Evolutionary conservation across 2,888 invertebrate species (phyloP), one percentile per base, ranked within the genome.

Genomic region (Ophion ellenae): DNA sequence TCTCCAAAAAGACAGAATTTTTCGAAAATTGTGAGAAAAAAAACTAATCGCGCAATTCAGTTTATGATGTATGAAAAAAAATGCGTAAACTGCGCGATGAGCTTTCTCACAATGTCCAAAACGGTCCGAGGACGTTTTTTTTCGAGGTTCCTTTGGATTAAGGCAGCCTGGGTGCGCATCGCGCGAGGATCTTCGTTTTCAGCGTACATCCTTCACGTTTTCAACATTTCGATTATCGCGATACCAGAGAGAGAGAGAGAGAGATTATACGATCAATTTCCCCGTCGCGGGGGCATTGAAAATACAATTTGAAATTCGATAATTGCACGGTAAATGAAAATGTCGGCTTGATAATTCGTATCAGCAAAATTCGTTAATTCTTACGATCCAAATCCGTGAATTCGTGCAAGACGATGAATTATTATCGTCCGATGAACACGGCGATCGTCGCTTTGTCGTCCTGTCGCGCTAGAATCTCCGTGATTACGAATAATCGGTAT

Each of bases 181-280:
- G 40, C 78, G 81, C 73, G 74, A 81, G 81, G 84, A 81, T 85
- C 40, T 67, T 81, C 74, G 66, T 63, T 69, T 79, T 79, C 81
- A 78, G 77, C 63, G 74, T 69, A 57, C 69, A 77, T 74, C 57
- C 67, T 67, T 77, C 77, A 73, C 53, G 53, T 53, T 76, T 81
- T 61, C 64, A 83, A 83, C 45, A 80, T 63, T 75, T 59, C 53
- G 64, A 76, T 24, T 69, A 78, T 84, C 76, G 64, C 75, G 57
- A 64, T 57, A 80, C 28, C 69, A 47, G 53, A 45, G 45, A 5
- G 2, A 53, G 17, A 20, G 36, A 24, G 24, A 40, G 3, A n/a
- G 17, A 67, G 67, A 10, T 0, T 40, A 17, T 53, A 17, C 53
- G 17, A 53, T 53, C 14, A 53, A 53, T 14, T 17, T 53, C 53